phyloP scores from a whole-genome alignment of 1,140 invertebrate species.

The Bathynomus jamesi region DNA sequence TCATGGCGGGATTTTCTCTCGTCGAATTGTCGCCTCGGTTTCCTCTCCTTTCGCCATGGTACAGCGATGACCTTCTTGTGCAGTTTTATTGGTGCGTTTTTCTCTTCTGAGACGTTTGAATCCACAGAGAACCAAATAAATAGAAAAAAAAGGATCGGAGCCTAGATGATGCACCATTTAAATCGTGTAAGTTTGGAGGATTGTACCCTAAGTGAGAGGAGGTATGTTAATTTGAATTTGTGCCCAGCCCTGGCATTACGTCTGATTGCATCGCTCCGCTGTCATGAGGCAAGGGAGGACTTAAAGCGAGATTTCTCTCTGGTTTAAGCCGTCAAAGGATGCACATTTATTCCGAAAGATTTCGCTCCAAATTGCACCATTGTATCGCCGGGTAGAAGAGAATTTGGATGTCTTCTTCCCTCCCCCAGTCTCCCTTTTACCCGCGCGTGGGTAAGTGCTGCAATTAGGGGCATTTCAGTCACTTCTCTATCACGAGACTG shows the following conservation, averaged over 20 bases:
- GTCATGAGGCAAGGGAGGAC: no score
- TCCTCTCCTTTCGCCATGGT: background rate
- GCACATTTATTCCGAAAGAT: background rate
- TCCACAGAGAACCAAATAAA: no score
- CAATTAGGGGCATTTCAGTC: background rate
- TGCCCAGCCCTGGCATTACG: no score
- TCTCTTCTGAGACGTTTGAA: no score
- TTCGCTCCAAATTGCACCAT: no score
- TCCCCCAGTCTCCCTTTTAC: background rate
- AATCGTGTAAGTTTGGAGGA: no score
- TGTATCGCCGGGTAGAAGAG: background rate
- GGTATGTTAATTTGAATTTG: background rate
- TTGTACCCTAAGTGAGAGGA: no score
- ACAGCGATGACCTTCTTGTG: background rate
- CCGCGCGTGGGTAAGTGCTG: background rate
- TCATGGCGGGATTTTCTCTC: no score
- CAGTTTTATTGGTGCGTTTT: background rate
- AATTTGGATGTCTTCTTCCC: background rate
- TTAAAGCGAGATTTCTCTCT: no score
- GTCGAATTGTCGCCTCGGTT: background rate
- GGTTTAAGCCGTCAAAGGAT: background rate
- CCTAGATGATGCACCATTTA: no score
- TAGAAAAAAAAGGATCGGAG: no score
- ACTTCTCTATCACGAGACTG: background rate
- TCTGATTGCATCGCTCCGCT: no score